These are phyloP conservation scores for Acrobasis repandana DNA, from an alignment of 2,888 invertebrate species.

Conservation along the genomic window DNA sequence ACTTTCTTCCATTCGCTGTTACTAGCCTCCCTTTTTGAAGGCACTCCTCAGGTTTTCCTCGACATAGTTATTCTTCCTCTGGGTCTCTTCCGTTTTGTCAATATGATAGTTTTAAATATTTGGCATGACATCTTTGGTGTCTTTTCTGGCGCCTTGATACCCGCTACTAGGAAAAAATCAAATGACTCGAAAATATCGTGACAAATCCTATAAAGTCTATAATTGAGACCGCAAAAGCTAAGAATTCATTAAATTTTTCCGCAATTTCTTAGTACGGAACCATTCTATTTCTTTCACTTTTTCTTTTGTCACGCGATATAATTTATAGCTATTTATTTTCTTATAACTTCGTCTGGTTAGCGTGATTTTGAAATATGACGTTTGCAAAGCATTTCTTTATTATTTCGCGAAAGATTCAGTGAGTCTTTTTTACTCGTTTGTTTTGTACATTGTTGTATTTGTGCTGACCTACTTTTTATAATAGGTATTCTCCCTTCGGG, in stretches of 20 bases:
- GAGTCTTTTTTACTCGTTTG: background rate
- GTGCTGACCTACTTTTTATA: no score
- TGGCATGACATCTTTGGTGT: no score
- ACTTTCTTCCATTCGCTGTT: no score
- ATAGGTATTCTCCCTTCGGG: no score
- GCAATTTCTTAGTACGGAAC: background rate
- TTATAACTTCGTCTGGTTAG: conserved; percentile 2
- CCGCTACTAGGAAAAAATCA: no score
- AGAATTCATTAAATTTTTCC: background rate
- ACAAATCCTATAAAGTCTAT: background rate
- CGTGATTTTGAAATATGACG: conserved; percentile 2
- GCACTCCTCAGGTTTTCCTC: no score
- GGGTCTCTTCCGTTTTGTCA: no score
- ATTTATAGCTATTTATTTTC: conserved; percentile 12
- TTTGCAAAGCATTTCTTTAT: conserved; percentile 7
- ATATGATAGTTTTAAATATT: no score
- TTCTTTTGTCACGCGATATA: background rate
- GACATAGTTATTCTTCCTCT: no score
- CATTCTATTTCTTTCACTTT: background rate
- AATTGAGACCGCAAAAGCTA: background rate
- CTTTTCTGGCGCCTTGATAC: no score
- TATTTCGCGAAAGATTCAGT: conserved; percentile 1
- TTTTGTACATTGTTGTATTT: background rate
- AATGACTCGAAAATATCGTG: background rate
- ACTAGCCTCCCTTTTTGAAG: no score